A percentile compares a stretch with the other conserved stretches of the same genome.
Conservation (phyloP, 2,113 vertebrate genomes). For the Esox niger region DNA sequence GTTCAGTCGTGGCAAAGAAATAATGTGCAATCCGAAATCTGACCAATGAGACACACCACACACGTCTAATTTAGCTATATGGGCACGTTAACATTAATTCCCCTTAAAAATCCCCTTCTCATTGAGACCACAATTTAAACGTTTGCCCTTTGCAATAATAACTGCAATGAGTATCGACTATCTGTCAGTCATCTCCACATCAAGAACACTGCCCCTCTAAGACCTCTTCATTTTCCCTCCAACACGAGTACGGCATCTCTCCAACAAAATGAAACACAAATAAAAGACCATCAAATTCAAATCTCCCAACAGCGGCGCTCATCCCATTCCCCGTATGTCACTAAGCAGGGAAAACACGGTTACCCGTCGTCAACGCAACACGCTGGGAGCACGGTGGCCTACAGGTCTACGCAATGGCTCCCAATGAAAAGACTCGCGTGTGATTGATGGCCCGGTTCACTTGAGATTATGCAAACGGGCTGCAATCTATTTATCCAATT, state of each 20-base stretch:
- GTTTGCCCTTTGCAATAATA: too few relatives aligned
- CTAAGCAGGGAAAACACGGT: constrained; percentile 4
- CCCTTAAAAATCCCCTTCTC: too few relatives aligned
- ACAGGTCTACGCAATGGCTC: constrained; percentile 7
- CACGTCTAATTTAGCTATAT: too few relatives aligned
- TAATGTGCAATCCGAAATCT: neutral
- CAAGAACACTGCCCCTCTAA: too few relatives aligned
- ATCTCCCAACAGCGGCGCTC: neutral
- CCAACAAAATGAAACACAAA: neutral
- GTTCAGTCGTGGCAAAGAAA: neutral
- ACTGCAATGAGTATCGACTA: too few relatives aligned
- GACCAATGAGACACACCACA: neutral
- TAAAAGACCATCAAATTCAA: neutral
- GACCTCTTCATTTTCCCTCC: too few relatives aligned
- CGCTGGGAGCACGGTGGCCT: neutral
- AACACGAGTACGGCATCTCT: neutral
- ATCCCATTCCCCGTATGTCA: neutral
- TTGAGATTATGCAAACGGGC: constrained; percentile 56
- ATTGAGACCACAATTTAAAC: too few relatives aligned
- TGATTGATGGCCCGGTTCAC: constrained; percentile 44
- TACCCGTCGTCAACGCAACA: neutral
- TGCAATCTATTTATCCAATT: constrained; percentile 35
- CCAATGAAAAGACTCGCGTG: constrained; percentile 1
- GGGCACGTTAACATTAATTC: too few relatives aligned
- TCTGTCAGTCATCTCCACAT: too few relatives aligned